Conservation (phyloP, 30 jellyfish, hydroid and myxozoan genomes). For the Aurelia sp. region DNA sequence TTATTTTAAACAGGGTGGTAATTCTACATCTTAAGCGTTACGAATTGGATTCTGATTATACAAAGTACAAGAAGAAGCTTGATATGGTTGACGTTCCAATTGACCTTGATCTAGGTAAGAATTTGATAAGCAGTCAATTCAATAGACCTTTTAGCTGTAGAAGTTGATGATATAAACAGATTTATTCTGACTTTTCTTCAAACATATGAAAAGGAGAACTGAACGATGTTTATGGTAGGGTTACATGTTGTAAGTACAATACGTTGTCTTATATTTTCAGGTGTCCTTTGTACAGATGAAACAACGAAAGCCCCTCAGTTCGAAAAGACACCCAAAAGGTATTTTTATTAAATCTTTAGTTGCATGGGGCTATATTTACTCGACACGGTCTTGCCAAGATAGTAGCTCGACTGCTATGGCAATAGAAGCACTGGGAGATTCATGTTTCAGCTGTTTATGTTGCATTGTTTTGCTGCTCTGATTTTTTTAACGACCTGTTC, state of each 20-base stretch:
- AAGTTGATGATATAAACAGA: too few relatives aligned
- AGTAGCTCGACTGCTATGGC: too few relatives aligned
- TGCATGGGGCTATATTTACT: too few relatives aligned
- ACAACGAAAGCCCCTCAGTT: conserved; percentile 33
- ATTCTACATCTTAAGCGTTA: conserved; percentile 88
- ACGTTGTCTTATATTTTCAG: conserved; percentile 12
- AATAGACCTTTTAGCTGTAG: too few relatives aligned
- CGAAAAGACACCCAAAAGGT: conserved; percentile 43
- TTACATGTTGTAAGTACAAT: background rate
- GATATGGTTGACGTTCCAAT: conserved; percentile 75
- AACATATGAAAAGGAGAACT: too few relatives aligned
- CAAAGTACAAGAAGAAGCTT: conserved; percentile 60
- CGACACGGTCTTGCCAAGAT: too few relatives aligned
- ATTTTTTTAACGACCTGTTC: background rate
- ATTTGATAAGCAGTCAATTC: too few relatives aligned
- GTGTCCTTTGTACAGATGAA: conserved; percentile 54
- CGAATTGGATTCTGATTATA: conserved; percentile 39
- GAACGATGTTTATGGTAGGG: too few relatives aligned
- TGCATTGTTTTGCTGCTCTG: background rate
- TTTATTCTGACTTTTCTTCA: too few relatives aligned
- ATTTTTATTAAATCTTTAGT: too few relatives aligned
- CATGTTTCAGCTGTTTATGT: background rate
- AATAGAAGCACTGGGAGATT: too few relatives aligned
- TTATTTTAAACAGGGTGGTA: conserved; percentile 64
- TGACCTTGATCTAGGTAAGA: conserved; percentile 52